Conservation (phyloP, 35 echinoderm and acorn worm genomes). For the Anneissia japonica region DNA sequence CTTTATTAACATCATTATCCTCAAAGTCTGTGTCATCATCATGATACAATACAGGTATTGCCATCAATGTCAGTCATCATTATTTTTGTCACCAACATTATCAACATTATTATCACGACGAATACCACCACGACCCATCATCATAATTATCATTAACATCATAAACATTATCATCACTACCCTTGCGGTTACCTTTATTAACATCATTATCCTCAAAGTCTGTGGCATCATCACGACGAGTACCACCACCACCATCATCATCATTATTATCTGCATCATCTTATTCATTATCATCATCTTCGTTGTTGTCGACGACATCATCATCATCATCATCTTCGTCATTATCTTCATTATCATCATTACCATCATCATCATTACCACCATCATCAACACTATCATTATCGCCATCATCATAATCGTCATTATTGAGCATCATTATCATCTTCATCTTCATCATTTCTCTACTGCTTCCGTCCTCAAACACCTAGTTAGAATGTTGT, state of each 20-base stretch:
- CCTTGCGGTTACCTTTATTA: neutral
- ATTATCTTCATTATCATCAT: neutral
- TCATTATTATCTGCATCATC: neutral
- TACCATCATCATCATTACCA: neutral
- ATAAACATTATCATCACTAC: neutral
- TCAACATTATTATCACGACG: too few relatives aligned
- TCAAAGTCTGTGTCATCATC: neutral
- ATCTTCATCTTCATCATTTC: too few relatives aligned
- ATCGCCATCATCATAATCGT: too few relatives aligned
- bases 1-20: neutral
- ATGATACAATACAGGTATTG: too few relatives aligned
- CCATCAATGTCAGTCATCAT: too few relatives aligned
- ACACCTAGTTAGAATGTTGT: too few relatives aligned
- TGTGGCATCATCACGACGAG: neutral
- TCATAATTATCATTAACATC: neutral
- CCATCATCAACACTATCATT: too few relatives aligned
- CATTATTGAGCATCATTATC: too few relatives aligned
- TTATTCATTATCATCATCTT: neutral
- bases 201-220: neutral
- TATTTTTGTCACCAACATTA: too few relatives aligned
- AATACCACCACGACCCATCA: too few relatives aligned
- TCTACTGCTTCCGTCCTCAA: too few relatives aligned
- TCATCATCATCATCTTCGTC: neutral
- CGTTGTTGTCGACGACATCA: neutral
- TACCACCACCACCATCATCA: neutral